These are phyloP conservation scores for Acronicta leporina DNA, from an alignment of 2,888 invertebrate species.

Conservation along the genomic window DNA sequence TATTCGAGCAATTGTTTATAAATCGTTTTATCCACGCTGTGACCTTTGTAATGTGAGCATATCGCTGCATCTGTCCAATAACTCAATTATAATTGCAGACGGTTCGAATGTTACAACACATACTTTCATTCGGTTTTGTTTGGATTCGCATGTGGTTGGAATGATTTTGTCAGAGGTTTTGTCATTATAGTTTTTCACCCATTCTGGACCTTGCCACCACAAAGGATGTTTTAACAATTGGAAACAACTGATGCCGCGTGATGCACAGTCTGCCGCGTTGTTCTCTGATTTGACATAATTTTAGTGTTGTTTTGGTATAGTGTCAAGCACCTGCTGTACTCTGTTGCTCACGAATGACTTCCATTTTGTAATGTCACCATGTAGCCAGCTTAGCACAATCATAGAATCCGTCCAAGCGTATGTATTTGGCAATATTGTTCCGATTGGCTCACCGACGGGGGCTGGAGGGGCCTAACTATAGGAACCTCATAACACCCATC, in stretches of 20 bases:
- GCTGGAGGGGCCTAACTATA: no score
- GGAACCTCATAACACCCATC: no score
- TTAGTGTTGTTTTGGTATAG: background rate
- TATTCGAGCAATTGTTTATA: background rate
- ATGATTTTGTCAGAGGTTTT: background rate
- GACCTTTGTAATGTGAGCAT: slow-evolving; percentile 8
- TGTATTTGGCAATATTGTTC: slow-evolving; percentile 1
- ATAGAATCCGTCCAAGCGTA: slow-evolving; percentile 1
- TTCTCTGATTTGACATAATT: background rate
- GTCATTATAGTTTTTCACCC: slow-evolving; percentile 3
- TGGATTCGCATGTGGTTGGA: slow-evolving; percentile 8
- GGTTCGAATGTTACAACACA: slow-evolving; percentile 9
- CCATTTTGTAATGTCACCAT: slow-evolving; percentile 4
- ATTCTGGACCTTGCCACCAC: slow-evolving; percentile 7
- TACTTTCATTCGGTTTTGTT: slow-evolving; percentile 8
- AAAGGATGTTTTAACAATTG: background rate
- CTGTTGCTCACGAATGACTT: slow-evolving; percentile 2
- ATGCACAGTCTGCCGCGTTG: background rate
- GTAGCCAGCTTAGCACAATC: background rate
- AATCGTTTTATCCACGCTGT: slow-evolving; percentile 1
- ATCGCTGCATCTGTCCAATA: slow-evolving; percentile 2
- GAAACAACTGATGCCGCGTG: slow-evolving; percentile 1
- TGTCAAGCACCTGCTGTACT: background rate
- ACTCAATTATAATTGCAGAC: background rate
- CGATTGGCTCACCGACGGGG: no score